Percentiles rank a stretch among this genome's conserved stretches.
Conservation (phyloP, 2,888 invertebrate species). For the Pachydiplax longipennis region DNA sequence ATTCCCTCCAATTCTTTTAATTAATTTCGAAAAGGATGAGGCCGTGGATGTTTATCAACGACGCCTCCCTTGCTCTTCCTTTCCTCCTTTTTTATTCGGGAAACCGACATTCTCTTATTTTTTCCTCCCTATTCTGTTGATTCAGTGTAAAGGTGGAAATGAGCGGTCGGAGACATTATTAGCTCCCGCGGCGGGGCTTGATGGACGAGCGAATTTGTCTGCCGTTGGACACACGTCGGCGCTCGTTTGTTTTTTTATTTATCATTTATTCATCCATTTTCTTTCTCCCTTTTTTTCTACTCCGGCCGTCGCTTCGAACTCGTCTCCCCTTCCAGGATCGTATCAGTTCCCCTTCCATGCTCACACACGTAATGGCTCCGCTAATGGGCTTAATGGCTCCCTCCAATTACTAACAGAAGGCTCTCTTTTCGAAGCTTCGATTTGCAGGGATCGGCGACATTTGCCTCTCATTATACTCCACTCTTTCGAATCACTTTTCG, state of each 20-base stretch:
- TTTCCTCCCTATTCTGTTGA: conserved; percentile 1
- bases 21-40: conserved; percentile 41
- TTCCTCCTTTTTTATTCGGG: conserved; percentile 7
- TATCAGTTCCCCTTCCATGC: not conserved
- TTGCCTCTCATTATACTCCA: not conserved
- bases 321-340: not conserved
- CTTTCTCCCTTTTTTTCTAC: conserved; percentile 10
- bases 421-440: not conserved
- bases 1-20: conserved; percentile 32
- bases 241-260: conserved; percentile 35
- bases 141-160: conserved; percentile 41
- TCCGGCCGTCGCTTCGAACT: not conserved
- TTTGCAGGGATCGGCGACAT: not conserved
- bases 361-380: not conserved
- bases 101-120: conserved; percentile 21
- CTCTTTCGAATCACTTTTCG: not conserved
- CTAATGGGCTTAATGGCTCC: conserved; percentile 30
- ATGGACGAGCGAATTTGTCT: conserved; percentile 44
- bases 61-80: not conserved
- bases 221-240: conserved; percentile 32
- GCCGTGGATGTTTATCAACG: conserved; percentile 42
- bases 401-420: conserved; percentile 13
- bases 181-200: not conserved
- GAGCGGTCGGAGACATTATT: conserved; percentile 34
- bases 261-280: conserved; percentile 43